phyloP scores from a whole-genome alignment of 37 sponge, comb jelly and placozoan species.

The Theonella swinhoei region DNA sequence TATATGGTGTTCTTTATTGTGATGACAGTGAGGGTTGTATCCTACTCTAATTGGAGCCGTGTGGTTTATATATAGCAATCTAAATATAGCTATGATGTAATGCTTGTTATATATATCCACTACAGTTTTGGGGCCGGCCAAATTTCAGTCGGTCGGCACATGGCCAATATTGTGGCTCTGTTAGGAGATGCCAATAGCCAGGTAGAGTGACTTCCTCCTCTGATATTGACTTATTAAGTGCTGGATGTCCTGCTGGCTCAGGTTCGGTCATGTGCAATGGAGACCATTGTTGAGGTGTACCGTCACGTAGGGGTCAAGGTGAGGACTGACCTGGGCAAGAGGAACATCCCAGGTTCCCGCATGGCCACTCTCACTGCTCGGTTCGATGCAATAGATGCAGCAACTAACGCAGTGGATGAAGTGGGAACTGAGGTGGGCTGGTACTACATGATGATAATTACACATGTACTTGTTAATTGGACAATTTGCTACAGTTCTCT shows the following conservation, averaged over 20 bases:
- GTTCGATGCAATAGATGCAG: constrained; percentile 68
- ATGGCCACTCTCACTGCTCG: constrained; percentile 38
- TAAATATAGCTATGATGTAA: not conserved
- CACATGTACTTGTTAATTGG: not conserved
- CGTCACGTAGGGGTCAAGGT: constrained; percentile 77
- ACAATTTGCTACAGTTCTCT: not conserved
- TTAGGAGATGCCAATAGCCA: constrained; percentile 81
- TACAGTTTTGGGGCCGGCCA: constrained; percentile 67
- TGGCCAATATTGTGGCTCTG: constrained; percentile 54
- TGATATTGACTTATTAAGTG: too few relatives aligned
- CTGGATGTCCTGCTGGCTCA: too few relatives aligned
- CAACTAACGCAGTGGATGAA: constrained; percentile 1
- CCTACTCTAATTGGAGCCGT: not conserved
- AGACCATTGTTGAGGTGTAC: constrained; percentile 77
- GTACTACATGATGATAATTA: not conserved
- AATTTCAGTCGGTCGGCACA: constrained; percentile 56
- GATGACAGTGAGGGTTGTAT: not conserved
- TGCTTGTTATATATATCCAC: not conserved
- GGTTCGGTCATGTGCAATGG: constrained; percentile 72
- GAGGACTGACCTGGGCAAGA: constrained; percentile 60
- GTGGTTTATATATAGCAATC: too few relatives aligned
- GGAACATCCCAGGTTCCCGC: constrained; percentile 45
- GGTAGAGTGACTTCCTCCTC: constrained; percentile 1
- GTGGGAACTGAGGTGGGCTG: not conserved
- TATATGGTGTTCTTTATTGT: not conserved